phyloP scores from a whole-genome alignment of 2,888 invertebrate genomes.

The Carterocephalus palaemon region DNA sequence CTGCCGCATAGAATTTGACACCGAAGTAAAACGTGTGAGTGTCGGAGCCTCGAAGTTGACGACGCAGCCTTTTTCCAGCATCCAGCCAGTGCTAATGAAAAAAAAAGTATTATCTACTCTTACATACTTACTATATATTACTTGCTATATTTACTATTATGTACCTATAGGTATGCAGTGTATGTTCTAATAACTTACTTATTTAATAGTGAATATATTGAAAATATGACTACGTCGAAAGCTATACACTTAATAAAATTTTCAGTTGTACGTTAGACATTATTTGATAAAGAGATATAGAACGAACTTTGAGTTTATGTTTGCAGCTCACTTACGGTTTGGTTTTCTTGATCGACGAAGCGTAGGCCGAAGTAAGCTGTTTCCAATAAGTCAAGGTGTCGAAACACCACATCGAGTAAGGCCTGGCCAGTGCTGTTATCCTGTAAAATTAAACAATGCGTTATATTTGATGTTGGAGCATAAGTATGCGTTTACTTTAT shows the following conservation, averaged over 20 bases:
- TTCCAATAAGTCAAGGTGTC: conserved; percentile 95
- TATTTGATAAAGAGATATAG: background rate
- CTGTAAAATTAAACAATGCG: conserved; percentile 74
- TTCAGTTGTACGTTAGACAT: background rate
- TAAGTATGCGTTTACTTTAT: no score
- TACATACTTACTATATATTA: no score
- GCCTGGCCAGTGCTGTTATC: conserved; percentile 94
- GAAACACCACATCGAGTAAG: conserved; percentile 93
- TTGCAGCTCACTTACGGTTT: conserved; percentile 90
- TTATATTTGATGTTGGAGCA: no score
- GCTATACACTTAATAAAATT: no score
- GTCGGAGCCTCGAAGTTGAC: conserved; percentile 89
- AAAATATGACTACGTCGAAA: no score
- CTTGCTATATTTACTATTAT: no score
- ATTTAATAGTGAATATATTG: no score
- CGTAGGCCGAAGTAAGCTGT: conserved; percentile 97
- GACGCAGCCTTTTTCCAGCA: conserved; percentile 90
- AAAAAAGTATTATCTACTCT: background rate
- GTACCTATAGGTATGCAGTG: no score
- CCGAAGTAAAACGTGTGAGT: conserved; percentile 96
- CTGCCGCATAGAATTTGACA: conserved; percentile 97
- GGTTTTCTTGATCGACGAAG: conserved; percentile 94
- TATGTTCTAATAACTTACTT: no score
- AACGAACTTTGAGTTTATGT: no score
- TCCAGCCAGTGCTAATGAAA: conserved; percentile 93